These are phyloP conservation scores for Drosophila mulleri DNA, from an alignment of 2,888 invertebrate species.

Conservation along the genomic window DNA sequence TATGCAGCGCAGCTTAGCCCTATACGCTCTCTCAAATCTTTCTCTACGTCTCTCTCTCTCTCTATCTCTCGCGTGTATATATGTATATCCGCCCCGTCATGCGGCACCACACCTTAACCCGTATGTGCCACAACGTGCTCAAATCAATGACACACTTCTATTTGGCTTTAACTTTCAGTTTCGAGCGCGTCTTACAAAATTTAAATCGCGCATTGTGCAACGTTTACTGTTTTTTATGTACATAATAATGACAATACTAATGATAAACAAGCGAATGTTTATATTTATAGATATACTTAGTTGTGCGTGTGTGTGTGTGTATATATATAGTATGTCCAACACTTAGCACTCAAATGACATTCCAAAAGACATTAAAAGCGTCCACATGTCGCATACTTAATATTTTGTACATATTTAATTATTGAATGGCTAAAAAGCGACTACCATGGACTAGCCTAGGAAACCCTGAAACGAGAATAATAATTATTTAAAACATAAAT, in stretches of 20 bases:
- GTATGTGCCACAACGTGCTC: slow-evolving; percentile 6
- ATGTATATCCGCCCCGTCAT: background rate
- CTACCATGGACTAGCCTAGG: background rate
- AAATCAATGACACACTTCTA: slow-evolving; percentile 45
- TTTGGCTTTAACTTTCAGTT: slow-evolving; percentile 49
- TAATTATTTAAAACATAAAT: background rate
- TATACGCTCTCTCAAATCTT: background rate
- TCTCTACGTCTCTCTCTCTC: too few species aligned
- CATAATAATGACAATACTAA: slow-evolving; percentile 5
- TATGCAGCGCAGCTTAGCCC: background rate
- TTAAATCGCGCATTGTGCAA: slow-evolving; percentile 35
- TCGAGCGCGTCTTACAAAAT: slow-evolving; percentile 36
- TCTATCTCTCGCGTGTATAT: background rate
- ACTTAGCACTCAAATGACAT: slow-evolving; percentile 33
- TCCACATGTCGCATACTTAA: slow-evolving; percentile 72
- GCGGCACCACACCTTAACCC: slow-evolving; percentile 28
- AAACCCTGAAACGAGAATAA: background rate
- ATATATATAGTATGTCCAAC: background rate
- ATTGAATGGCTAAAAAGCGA: slow-evolving; percentile 13
- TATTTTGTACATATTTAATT: slow-evolving; percentile 45
- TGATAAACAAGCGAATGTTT: slow-evolving; percentile 7
- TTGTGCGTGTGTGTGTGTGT: background rate
- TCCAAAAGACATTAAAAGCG: slow-evolving; percentile 54
- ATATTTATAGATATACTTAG: slow-evolving; percentile 9
- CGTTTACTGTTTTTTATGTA: slow-evolving; percentile 36